Percentiles rank a stretch among this genome's conserved stretches.
Conservation (phyloP, 1,140 invertebrate species). For the Mycetomoellerius zeteki region DNA sequence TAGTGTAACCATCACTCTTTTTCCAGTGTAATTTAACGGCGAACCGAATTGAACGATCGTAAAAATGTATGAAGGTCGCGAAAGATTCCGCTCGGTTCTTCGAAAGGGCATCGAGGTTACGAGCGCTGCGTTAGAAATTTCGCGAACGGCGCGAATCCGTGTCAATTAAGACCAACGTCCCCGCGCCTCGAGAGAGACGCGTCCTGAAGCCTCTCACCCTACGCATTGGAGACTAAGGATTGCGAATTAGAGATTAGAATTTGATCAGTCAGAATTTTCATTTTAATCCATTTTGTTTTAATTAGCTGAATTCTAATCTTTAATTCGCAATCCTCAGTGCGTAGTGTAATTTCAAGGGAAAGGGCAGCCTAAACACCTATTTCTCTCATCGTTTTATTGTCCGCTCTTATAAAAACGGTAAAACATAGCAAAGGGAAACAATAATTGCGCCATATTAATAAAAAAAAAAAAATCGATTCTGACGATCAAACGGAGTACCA, state of each 20-base stretch:
- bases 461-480: not conserved
- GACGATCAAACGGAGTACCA: not conserved
- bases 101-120: not conserved
- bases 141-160: conserved; percentile 5
- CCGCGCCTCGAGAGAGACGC: not conserved
- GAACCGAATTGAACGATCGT: not conserved
- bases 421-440: not conserved
- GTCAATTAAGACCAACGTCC: not conserved
- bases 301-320: too few relatives aligned
- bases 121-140: not conserved
- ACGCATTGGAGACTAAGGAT: too few relatives aligned
- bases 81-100: not conserved
- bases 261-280: too few relatives aligned
- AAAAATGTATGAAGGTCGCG: not conserved
- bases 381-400: not conserved
- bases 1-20: too few relatives aligned
- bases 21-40: not conserved
- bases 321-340: too few relatives aligned
- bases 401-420: too few relatives aligned
- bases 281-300: too few relatives aligned
- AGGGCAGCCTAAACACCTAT: too few relatives aligned
- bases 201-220: too few relatives aligned
- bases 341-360: too few relatives aligned
- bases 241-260: too few relatives aligned
- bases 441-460: not conserved